A percentile compares a stretch with the other conserved stretches of the same genome.
phyloP scores from a whole-genome alignment of 2,113 vertebrate species.

The Lontra canadensis region DNA sequence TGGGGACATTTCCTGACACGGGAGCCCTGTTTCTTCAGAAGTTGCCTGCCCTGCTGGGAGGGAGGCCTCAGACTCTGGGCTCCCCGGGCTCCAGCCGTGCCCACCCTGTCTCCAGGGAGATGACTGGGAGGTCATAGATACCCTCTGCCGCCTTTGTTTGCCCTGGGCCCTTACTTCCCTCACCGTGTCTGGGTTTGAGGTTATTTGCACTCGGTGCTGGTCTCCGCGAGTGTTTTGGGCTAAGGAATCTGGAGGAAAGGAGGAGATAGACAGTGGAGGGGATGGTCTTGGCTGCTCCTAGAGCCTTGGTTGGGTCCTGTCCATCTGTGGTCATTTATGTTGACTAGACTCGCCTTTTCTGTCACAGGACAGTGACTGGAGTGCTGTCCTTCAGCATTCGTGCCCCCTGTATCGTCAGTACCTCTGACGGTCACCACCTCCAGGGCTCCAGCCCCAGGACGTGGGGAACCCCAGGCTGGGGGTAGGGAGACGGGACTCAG shows the following conservation, averaged over 20 bases:
- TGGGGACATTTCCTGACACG: conserved; percentile 42
- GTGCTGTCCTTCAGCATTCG: neutral
- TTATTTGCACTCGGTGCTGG: conserved; percentile 49
- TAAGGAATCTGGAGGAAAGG: neutral
- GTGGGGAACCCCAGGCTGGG: neutral
- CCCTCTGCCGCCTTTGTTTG: neutral
- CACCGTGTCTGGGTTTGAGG: neutral
- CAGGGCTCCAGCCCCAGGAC: neutral
- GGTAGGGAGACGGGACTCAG: neutral
- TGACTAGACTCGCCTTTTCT: neutral
- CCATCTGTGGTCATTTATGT: neutral
- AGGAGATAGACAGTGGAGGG: neutral
- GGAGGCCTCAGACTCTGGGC: neutral
- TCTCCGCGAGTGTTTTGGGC: neutral
- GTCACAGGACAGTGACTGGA: neutral
- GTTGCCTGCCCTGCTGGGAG: neutral
- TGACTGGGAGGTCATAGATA: neutral
- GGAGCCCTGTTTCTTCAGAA: conserved; percentile 15
- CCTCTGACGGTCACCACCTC: fast-evolving
- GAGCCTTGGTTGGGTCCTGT: neutral
- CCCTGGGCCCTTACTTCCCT: neutral
- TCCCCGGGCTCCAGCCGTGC: neutral
- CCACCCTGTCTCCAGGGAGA: conserved; percentile 71
- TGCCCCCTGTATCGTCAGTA: neutral
- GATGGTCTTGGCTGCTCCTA: neutral